Evolutionary conservation across 2,888 invertebrate genomes (phyloP).

Genomic region (Plusia festucae): DNA sequence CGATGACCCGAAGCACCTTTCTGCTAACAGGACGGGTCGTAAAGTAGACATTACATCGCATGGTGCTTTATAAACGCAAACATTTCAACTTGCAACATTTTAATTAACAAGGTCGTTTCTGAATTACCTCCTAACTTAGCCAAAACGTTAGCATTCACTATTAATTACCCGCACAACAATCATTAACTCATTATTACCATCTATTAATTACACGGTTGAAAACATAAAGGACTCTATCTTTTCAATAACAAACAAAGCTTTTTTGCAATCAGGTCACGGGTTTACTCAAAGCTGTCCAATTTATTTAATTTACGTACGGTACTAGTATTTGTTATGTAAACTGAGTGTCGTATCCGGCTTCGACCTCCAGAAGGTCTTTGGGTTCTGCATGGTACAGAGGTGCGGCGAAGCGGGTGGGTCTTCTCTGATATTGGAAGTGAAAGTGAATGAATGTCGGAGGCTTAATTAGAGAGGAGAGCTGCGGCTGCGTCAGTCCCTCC

Average conservation of each 20-base stretch:
- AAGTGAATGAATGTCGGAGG: slow-evolving; percentile 89
- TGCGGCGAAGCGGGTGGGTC: slow-evolving; percentile 79
- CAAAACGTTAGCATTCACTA: slow-evolving; percentile 43
- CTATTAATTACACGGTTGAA: slow-evolving; percentile 14
- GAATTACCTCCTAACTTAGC: slow-evolving; percentile 30
- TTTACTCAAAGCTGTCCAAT: slow-evolving; percentile 43
- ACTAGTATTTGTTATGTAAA: slow-evolving; percentile 70
- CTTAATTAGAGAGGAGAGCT: slow-evolving; percentile 88
- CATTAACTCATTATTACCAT: slow-evolving; percentile 20
- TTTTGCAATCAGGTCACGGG: slow-evolving; percentile 34
- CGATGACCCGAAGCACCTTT: neutral
- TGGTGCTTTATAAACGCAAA: slow-evolving; percentile 27
- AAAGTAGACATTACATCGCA: slow-evolving; percentile 17
- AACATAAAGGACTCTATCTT: slow-evolving; percentile 15
- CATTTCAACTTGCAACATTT: slow-evolving; percentile 39
- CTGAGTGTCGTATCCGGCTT: slow-evolving; percentile 78
- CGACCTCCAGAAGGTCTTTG: slow-evolving; percentile 87
- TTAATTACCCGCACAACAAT: slow-evolving; percentile 18
- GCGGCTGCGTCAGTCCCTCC: slow-evolving; percentile 85
- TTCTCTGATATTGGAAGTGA: slow-evolving; percentile 88
- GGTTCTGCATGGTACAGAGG: slow-evolving; percentile 75
- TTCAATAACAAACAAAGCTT: slow-evolving; percentile 27
- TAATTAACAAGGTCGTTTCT: slow-evolving; percentile 44
- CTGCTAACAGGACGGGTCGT: neutral
- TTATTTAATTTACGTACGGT: slow-evolving; percentile 54